Evolutionary conservation across 2,113 vertebrate species (phyloP), one percentile per base, ranked within the genome.

Genomic region (Clarias gariepinus): DNA sequence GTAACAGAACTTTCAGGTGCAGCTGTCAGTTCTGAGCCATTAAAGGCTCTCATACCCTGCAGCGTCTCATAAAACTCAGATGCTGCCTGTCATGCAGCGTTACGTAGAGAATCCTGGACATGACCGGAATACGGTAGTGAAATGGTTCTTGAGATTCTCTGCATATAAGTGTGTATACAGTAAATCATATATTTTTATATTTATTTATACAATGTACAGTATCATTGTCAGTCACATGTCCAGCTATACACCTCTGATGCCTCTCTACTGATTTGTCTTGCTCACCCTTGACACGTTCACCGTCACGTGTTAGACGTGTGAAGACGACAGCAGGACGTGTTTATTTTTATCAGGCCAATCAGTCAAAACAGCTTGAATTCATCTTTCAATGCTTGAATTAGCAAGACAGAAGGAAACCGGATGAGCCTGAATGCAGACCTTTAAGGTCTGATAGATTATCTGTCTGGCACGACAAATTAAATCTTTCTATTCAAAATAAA

Each of bases 331-430:
- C 81, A 78, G 60, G 84, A 60, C n/a, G 15, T 57, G 81, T 68
- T 76, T 73, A 68, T 76, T 77, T 78, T 76, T 61, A 85, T 77
- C 68, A 82, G 64, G 66, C 36, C 80, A 83, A 78, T 88, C 84
- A 88, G 84, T 68, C 87, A 86, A 86, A 86, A 86, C 87, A 83
- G 84, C 73, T 55, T 28, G 52, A 69, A 21, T 82, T 77, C 19
- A 28, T 83, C 12, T 55, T 84, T 84, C 25, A 3, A 28, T 68
- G 66, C 33, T 76, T 82, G 53, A 81, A 47, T 85, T 47, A 57
- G 73, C 74, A 73, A 61, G 25, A 66, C 58, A 53, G 83, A 85
- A 66, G 61, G 84, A 28, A 58, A 64, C 7, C 0, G 57, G 83
- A 60, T 77, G 36, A 82, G 80, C 68, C 9, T 58, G 55, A 36